Conservation (phyloP, 1,140 invertebrate species). For the Ceratina calcarata region DNA sequence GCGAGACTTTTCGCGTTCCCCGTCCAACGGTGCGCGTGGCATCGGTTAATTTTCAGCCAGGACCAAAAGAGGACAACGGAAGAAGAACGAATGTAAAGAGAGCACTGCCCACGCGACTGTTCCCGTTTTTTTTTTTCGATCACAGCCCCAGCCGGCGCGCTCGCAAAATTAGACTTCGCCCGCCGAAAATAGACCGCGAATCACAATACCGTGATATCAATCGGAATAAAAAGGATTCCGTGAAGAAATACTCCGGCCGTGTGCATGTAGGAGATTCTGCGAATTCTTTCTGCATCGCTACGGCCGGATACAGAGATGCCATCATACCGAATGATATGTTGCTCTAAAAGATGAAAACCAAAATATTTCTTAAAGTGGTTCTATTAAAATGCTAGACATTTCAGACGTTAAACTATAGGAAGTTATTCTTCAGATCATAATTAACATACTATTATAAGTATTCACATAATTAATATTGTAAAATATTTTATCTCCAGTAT, state of each 20-base stretch:
- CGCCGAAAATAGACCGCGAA: conserved; percentile 51
- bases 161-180: conserved; percentile 50
- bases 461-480: too few relatives aligned
- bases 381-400: too few relatives aligned
- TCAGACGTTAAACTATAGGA: too few relatives aligned
- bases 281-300: conserved; percentile 5
- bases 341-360: too few relatives aligned
- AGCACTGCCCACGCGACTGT: conserved; percentile 43
- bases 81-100: conserved; percentile 34
- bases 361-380: too few relatives aligned
- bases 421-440: too few relatives aligned
- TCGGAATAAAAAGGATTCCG: conserved; percentile 40
- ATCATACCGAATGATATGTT: too few relatives aligned
- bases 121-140: conserved; percentile 33
- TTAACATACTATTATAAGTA: too few relatives aligned
- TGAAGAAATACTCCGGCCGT: background rate
- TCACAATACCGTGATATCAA: conserved; percentile 44
- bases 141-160: conserved; percentile 20
- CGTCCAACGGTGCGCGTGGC: conserved; percentile 7
- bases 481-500: too few relatives aligned
- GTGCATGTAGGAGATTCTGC: background rate
- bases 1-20: conserved; percentile 6
- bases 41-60: conserved; percentile 41
- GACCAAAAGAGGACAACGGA: conserved; percentile 17
- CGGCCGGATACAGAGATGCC: conserved; percentile 14